These are phyloP conservation scores for Caenorhabditis japonica DNA, from an alignment of 2,888 invertebrate genomes.

Conservation along the genomic window DNA sequence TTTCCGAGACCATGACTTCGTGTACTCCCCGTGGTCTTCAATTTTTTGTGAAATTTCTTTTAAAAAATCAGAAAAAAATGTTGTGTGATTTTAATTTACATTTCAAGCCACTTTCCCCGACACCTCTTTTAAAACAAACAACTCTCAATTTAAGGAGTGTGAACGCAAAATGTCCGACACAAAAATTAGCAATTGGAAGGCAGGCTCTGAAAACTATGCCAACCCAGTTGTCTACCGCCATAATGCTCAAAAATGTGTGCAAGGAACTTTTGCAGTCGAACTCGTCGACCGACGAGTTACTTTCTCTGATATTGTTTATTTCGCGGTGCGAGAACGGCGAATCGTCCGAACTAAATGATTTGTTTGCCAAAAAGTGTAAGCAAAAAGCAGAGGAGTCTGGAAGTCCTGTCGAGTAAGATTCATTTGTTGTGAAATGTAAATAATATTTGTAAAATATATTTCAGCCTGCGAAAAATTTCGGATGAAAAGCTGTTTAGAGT, in stretches of 20 bases:
- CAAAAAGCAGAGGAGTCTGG: constrained; percentile 5
- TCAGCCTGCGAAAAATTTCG: constrained; percentile 3
- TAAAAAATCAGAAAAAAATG: not conserved
- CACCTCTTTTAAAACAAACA: too few species aligned
- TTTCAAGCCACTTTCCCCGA: too few species aligned
- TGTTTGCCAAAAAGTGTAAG: constrained; percentile 12
- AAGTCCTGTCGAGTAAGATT: constrained; percentile 8
- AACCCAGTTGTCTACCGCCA: constrained; percentile 16
- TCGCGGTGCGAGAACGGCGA: constrained; percentile 27
- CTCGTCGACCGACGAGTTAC: constrained; percentile 10
- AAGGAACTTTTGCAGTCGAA: constrained; percentile 24
- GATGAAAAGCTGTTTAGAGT: constrained; percentile 11
- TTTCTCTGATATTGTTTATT: constrained; percentile 32
- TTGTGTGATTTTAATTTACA: not conserved
- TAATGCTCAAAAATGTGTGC: constrained; percentile 40
- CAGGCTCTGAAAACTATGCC: constrained; percentile 35
- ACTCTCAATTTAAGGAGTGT: constrained; percentile 16
- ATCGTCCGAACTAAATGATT: constrained; percentile 13
- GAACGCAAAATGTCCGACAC: constrained; percentile 23
- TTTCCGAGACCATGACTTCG: too few species aligned
- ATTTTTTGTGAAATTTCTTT: too few species aligned
- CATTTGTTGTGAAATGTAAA: not conserved
- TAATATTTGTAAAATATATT: not conserved
- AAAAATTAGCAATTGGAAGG: constrained; percentile 20
- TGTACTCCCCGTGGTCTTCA: too few species aligned